A percentile compares a stretch with the other conserved stretches of the same genome.
phyloP scores from a whole-genome alignment of 2,113 vertebrate genomes.

The Polyodon spathula region DNA sequence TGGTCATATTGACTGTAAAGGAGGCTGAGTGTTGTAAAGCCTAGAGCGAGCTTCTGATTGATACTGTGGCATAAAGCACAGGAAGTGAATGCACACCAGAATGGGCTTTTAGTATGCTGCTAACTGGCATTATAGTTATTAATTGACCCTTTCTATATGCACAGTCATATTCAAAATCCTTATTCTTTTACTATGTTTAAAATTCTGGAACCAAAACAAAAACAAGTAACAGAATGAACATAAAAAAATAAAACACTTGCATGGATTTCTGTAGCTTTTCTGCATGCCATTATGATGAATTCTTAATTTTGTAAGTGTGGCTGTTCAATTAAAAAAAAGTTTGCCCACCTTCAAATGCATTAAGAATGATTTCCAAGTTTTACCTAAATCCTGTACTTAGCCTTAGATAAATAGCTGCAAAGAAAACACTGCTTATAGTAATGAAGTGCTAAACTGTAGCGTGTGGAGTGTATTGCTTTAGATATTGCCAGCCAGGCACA shows the following conservation, averaged over 20 bases:
- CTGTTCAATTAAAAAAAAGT: not conserved
- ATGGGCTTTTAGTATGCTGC: too few species aligned
- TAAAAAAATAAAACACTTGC: too few species aligned
- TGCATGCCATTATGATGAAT: not conserved
- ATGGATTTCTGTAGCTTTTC: not conserved
- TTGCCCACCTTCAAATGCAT: not conserved
- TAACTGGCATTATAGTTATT: too few species aligned
- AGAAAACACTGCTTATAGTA: not conserved
- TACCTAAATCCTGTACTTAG: too few species aligned
- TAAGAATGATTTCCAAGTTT: too few species aligned
- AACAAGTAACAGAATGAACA: too few species aligned
- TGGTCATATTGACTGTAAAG: constrained; percentile 22
- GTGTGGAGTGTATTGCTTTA: constrained; percentile 31
- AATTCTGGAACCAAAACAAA: too few species aligned
- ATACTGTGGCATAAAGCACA: too few species aligned
- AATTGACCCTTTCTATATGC: too few species aligned
- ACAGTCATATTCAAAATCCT: too few species aligned
- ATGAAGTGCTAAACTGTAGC: not conserved
- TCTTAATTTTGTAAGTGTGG: not conserved
- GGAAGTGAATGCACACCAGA: too few species aligned
- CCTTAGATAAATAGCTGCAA: not conserved
- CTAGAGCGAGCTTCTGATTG: constrained; percentile 5
- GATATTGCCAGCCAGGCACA: constrained; percentile 9
- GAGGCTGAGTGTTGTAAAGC: constrained; percentile 13
- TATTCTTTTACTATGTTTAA: too few species aligned